Evolutionary conservation across 2,797 vertebrate genomes (phyloP), one percentile per base, ranked within the genome.

Genomic region (Eulemur albifrons): DNA sequence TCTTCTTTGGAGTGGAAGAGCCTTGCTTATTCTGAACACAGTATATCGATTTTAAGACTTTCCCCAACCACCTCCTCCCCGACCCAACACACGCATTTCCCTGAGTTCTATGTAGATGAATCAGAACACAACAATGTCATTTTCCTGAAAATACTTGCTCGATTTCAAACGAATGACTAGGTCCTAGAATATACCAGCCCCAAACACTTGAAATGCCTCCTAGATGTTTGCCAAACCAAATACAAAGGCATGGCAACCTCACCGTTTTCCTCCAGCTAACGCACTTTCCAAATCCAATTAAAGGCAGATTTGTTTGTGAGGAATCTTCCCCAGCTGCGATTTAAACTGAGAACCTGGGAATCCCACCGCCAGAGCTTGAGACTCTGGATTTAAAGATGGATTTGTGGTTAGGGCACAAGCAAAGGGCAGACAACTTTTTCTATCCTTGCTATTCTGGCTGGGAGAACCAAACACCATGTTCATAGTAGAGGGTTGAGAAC

Each of bases 101-200:
- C 54, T 67, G n/a, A 88, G 83, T 50, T 82, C 35, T 72, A 32
- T 35, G 54, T 32, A 80, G 57, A 85, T 80, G 43, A 88, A 95
- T 69, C 35, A 48, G 50, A 92, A 82, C 23, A 81, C 20, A 45
- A 76, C 14, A 32, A 32, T 73, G 67, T 89, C 27, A 76, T 82
- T 96, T 95, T 93, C 59, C 61, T 95, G 76, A 90, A 85, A 77
- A 91, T 61, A 52, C 15, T 52, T 18, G 30, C 59, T 85, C 17
- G 0, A 38, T 81, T 73, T 57, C 73, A 69, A 92, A 94, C 21
- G 27, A 59, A 81, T 73, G 63, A 80, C 70, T 65, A 61, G 40
- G 57, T 63, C 85, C 57, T 93, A 88, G 65, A 85, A 92, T 75
- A 73, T 7, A 79, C n/a, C 54, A 85, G 54, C 25, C 21, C 61